phyloP scores from a whole-genome alignment of 1,140 invertebrate genomes.

The Solenopsis fugax region DNA sequence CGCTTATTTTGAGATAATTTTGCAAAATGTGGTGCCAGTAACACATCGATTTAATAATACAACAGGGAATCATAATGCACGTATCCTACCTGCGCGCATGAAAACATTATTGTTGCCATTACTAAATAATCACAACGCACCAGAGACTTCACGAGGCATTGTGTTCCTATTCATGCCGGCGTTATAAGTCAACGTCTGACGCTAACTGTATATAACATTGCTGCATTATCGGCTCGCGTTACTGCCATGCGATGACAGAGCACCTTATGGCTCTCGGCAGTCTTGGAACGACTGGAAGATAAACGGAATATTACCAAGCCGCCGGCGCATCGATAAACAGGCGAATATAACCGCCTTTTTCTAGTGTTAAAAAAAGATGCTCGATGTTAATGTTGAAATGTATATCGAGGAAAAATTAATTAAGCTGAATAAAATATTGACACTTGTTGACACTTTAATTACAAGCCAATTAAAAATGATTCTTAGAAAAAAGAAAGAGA shows the following conservation, averaged over 20 bases:
- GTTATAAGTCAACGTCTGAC: conserved; percentile 51
- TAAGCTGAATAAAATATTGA: neutral
- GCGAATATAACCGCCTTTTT: neutral
- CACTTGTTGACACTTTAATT: neutral
- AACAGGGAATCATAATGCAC: conserved; percentile 1
- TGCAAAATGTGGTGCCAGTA: neutral
- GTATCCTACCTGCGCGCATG: neutral
- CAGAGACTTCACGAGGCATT: neutral
- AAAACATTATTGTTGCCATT: conserved; percentile 44
- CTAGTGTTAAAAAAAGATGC: neutral
- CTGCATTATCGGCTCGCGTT: conserved; percentile 61
- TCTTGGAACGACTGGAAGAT: conserved; percentile 38
- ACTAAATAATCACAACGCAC: conserved; percentile 52
- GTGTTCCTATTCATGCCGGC: conserved; percentile 23
- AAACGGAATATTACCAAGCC: conserved; percentile 20
- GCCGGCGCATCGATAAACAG: neutral
- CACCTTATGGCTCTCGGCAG: conserved; percentile 38
- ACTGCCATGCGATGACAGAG: conserved; percentile 38
- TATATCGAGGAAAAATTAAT: neutral
- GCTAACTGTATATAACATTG: conserved; percentile 54
- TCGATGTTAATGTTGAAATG: neutral
- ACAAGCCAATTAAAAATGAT: neutral
- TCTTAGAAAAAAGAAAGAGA: neutral
- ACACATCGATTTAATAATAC: conserved; percentile 32
- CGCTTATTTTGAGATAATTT: neutral